Evolutionary conservation across 2,113 vertebrate species (phyloP), one percentile per base, ranked within the genome.

Genomic region (Polypterus senegalus): DNA sequence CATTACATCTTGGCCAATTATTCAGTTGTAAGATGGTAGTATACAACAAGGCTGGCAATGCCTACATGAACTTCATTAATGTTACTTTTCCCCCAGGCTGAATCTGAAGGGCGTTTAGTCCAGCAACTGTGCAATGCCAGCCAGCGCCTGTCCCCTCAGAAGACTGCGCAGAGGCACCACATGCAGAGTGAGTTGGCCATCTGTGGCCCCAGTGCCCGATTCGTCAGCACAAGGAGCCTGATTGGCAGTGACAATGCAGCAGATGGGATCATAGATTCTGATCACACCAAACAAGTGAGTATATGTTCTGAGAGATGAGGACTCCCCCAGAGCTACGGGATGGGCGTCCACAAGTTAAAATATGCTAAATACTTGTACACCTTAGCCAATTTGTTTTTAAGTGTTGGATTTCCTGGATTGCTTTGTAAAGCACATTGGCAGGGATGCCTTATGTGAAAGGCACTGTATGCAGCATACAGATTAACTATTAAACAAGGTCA

Each of bases 41-140:
- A 3, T 27, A 43, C 11, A 48, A 48, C 9, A 5, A 8, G 49
- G 63, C 9, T 6, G 49, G 46, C 2, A 6, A 6, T 52, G 9
- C 58, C 45, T 1, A 4, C 6, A 0, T 0, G 45, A 3, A 0
- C 52, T 1, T 48, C 4, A 48, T 8, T 55, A 47, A 3, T 0
- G 46, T 0, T 0, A 0, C 5, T 55, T 3, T 7, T 57, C 62
- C 47, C 6, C 2, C 73, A 90, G 89, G 79, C 46, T 0, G 76
- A 81, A 74, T 71, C 74, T 60, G 81, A 89, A 66, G 72, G 71
- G 43, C 54, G 27, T n/a, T 5, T 76, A 3, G 58, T 76, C 4
- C 44, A 63, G 64, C 74, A 54, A 2, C 83, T 69, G 60, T 72
- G 48, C 0, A 66, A 69, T 61, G 67, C 67, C 0, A 61, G 54